Conservation (phyloP, 2,113 vertebrate genomes). For the Lutjanus erythropterus region DNA sequence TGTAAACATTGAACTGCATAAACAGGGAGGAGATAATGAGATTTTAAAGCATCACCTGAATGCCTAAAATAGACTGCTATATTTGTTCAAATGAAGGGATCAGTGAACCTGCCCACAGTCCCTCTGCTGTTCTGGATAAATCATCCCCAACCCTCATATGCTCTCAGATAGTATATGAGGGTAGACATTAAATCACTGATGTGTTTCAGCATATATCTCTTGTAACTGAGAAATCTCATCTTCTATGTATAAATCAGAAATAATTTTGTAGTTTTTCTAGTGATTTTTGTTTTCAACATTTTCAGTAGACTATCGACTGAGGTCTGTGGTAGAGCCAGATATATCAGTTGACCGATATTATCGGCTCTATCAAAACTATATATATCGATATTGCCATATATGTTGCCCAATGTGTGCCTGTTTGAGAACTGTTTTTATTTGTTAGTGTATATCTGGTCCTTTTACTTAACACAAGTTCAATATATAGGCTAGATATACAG, state of each 20-base stretch:
- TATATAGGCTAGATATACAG: too few species aligned
- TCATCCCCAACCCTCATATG: constrained; percentile 9
- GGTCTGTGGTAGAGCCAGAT: too few species aligned
- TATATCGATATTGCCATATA: too few species aligned
- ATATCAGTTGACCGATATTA: too few species aligned
- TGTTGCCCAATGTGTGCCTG: too few species aligned
- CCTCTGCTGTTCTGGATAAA: constrained; percentile 29
- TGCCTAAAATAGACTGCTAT: constrained; percentile 49
- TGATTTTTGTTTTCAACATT: background rate
- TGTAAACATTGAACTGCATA: constrained; percentile 58
- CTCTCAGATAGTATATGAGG: constrained; percentile 12
- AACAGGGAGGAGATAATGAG: constrained; percentile 62
- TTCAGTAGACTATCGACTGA: background rate
- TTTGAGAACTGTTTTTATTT: too few species aligned
- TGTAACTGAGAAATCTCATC: background rate
- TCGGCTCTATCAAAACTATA: too few species aligned
- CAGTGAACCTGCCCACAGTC: constrained; percentile 25
- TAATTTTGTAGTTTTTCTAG: background rate
- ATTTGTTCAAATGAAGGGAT: constrained; percentile 51
- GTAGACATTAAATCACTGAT: constrained; percentile 23
- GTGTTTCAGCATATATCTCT: constrained; percentile 4
- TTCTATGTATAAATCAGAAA: background rate
- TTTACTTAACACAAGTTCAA: too few species aligned
- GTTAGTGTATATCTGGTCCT: too few species aligned
- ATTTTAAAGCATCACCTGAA: constrained; percentile 65